Conservation (phyloP, 2,797 vertebrate species). For the Megaceryle alcyon region DNA sequence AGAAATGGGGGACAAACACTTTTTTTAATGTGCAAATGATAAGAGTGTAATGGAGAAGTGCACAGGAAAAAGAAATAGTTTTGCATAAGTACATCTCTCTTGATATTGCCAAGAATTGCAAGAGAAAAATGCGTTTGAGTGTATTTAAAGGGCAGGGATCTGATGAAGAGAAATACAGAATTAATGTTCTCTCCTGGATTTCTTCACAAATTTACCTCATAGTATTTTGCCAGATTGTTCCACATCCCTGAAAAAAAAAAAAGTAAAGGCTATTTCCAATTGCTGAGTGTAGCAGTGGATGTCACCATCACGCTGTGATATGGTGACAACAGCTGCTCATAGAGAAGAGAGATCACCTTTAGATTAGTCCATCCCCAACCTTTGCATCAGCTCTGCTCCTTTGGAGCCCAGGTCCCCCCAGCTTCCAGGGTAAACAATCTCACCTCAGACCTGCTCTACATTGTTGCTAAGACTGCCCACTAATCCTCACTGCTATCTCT, state of each 20-base stretch:
- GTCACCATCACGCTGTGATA: too few relatives aligned
- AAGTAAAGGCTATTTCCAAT: neutral
- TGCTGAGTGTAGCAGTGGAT: neutral
- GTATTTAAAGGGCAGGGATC: slow-evolving; percentile 25
- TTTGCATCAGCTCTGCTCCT: neutral
- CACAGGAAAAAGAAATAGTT: neutral
- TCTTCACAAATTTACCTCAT: neutral
- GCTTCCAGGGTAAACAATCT: neutral
- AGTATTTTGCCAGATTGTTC: neutral
- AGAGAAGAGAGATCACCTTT: neutral
- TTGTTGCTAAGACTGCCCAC: neutral
- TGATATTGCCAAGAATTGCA: neutral
- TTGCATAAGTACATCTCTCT: neutral
- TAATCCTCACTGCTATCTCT: slow-evolving; percentile 19
- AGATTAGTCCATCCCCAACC: neutral
- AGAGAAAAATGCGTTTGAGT: neutral
- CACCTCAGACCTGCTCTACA: neutral
- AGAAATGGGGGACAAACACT: neutral
- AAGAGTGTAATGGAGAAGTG: neutral
- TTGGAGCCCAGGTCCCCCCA: neutral
- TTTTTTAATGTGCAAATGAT: neutral
- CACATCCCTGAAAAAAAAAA: neutral
- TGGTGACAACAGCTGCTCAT: neutral
- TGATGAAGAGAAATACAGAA: slow-evolving; percentile 16
- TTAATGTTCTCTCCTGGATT: neutral